Evolutionary conservation across 2,113 vertebrate genomes (phyloP), one percentile per base, ranked within the genome.

Genomic region (Pachypanchax playfairii): DNA sequence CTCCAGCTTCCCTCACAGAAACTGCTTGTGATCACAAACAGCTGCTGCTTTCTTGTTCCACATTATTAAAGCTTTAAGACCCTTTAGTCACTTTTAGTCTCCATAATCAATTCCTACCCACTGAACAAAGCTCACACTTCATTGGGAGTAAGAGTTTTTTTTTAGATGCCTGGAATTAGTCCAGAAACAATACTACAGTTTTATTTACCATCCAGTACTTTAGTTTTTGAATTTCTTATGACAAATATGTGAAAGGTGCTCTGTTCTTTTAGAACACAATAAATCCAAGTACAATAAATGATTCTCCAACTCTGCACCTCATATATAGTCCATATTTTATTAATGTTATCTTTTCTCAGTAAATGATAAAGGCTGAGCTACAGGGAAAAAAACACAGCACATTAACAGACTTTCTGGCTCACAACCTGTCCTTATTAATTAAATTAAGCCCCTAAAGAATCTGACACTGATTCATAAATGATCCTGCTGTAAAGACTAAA

Each of bases 1-100:
- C 43, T 65, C 35, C 42, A 8, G 48, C 36, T 70, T 61, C 59
- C 33, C 69, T 77, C 67, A 67, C 73, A 57, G 42, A 75, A 87
- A 61, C 70, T 76, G 72, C 53, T 50, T 20, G 4, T 65, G 75
- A 86, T 66, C 54, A 25, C 15, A 17, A 62, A 42, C 86, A 88
- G 79, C 79, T 85, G 81, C 65, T 44, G 54, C 46, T 55, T 55
- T 60, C 73, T 17, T 11, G 21, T 56, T 73, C n/a, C 51, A 28
- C 48, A 70, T 68, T 59, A 75, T 80, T 74, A 82, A 85, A 72
- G 75, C 83, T 88, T 75, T 68, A 85, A 61, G 5, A 64, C 15
- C 17, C 38, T 76, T 80, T 69, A 50, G 42, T 55, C 29, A 0
- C 18, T 14, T 17, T 63, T 48, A 47, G 31, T 68, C 61, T 14